These are phyloP conservation scores for Synergus japonicus DNA, from an alignment of 2,888 invertebrate genomes.

Conservation along the genomic window DNA sequence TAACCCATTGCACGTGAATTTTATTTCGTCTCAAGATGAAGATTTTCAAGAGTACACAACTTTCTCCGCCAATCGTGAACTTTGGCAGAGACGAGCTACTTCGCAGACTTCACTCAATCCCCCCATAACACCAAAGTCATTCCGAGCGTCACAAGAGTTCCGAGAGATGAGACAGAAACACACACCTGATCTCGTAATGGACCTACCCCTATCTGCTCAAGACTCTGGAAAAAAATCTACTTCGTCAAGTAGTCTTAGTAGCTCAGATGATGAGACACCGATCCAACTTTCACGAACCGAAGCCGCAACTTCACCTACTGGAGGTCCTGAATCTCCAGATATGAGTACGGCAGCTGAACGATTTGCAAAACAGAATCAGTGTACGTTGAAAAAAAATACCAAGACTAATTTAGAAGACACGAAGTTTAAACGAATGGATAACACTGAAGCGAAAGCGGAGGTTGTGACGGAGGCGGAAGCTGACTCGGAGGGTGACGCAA, in stretches of 20 bases:
- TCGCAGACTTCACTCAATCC: slow-evolving; percentile 77
- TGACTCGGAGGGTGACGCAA: slow-evolving; percentile 51
- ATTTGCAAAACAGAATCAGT: slow-evolving; percentile 88
- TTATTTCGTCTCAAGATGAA: slow-evolving; percentile 52
- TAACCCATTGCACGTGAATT: slow-evolving; percentile 53
- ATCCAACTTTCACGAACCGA: slow-evolving; percentile 68
- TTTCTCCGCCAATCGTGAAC: slow-evolving; percentile 79
- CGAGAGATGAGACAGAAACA: slow-evolving; percentile 79
- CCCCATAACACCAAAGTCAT: slow-evolving; percentile 72
- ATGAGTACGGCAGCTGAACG: slow-evolving; percentile 87
- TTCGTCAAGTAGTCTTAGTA: slow-evolving; percentile 74
- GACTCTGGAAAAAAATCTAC: slow-evolving; percentile 70
- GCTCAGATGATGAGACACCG: slow-evolving; percentile 63
- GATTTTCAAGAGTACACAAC: slow-evolving; percentile 67
- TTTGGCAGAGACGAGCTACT: slow-evolving; percentile 82
- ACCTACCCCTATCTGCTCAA: slow-evolving; percentile 82
- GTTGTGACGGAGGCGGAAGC: slow-evolving; percentile 10
- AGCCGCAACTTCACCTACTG: slow-evolving; percentile 73
- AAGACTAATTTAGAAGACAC: slow-evolving; percentile 70
- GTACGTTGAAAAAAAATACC: slow-evolving; percentile 86
- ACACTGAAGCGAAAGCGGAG: slow-evolving; percentile 21
- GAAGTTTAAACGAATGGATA: slow-evolving; percentile 58
- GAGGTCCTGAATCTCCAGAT: slow-evolving; percentile 81
- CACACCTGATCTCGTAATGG: slow-evolving; percentile 91
- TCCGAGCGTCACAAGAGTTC: slow-evolving; percentile 76